Evolutionary conservation across 2,797 vertebrate species (phyloP), one percentile per base, ranked within the genome.

Genomic region (Pseudotriccus pelzelni): DNA sequence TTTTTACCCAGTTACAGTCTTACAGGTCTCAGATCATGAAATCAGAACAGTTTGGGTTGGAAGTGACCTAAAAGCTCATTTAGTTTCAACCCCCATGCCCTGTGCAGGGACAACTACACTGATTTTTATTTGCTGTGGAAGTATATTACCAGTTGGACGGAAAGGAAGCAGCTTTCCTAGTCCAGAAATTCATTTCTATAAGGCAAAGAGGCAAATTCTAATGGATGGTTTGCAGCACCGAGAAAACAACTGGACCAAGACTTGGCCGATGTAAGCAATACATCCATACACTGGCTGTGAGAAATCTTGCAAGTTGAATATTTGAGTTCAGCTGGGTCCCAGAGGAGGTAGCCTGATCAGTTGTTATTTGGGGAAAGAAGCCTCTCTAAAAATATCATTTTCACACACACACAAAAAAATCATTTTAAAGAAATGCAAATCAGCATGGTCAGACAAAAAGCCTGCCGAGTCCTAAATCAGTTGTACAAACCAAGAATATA

Each of bases 321-420:
- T 67, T 47, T 55, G 41, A 92, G n/a, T 50, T 87, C 36, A 82
- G 75, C 44, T 80, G 64, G 47, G 44, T 69, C 75, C 55, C 70
- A 73, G 14, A 88, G 37, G 59, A 91, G 34, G 41, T 10, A 91
- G 84, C 34, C 63, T 52, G 34, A 78, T 72, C 76, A 52, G 32
- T 41, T 49, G 14, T 47, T 89, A 27, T 64, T 37, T 82, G 55
- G 9, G 56, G 52, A 88, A 89, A 79, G 69, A 21, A 69, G 25
- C 46, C 32, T 72, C 55, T 88, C 83, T 70, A 73, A 93, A 92
- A 92, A 92, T 68, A 84, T 6, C 28, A 34, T 73, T 73, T 70
- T 77, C 72, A 78, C 44, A 30, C 27, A n/a, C 17, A 41, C 14
- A 16, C 23, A 66, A 27, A 58, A 58, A 44, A 62, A 76, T 47